Evolutionary conservation across 1,140 invertebrate species (phyloP).

Genomic region (Bombus picipes): DNA sequence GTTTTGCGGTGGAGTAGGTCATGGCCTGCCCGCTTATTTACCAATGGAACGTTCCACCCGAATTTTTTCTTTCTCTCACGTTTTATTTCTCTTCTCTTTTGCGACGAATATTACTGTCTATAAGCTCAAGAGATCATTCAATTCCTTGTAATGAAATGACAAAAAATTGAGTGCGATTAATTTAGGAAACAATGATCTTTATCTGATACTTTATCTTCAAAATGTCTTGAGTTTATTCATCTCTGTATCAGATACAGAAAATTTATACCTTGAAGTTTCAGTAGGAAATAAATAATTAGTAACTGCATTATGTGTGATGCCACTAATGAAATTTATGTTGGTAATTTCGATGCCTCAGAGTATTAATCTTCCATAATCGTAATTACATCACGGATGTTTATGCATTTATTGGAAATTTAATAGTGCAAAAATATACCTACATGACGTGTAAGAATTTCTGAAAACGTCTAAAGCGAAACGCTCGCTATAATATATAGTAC

Average conservation of each 20-base stretch:
- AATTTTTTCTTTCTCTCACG: not conserved
- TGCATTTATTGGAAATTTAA: too few relatives aligned
- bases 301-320: not conserved
- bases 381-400: too few relatives aligned
- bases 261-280: not conserved
- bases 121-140: not conserved
- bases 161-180: not conserved
- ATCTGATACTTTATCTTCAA: not conserved
- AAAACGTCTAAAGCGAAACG: too few relatives aligned
- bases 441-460: too few relatives aligned
- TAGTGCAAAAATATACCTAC: too few relatives aligned
- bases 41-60: not conserved
- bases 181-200: not conserved
- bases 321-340: not conserved
- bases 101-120: not conserved
- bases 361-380: too few relatives aligned
- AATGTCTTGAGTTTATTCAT: not conserved
- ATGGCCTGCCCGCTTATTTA: not conserved
- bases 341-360: too few relatives aligned
- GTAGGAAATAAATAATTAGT: not conserved
- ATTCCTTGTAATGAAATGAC: not conserved
- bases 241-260: not conserved
- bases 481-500: too few relatives aligned
- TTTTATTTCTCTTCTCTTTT: not conserved
- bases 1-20: constrained; percentile 3